phyloP scores from a whole-genome alignment of 2,888 invertebrate genomes.

The Aporophyla nigra region DNA sequence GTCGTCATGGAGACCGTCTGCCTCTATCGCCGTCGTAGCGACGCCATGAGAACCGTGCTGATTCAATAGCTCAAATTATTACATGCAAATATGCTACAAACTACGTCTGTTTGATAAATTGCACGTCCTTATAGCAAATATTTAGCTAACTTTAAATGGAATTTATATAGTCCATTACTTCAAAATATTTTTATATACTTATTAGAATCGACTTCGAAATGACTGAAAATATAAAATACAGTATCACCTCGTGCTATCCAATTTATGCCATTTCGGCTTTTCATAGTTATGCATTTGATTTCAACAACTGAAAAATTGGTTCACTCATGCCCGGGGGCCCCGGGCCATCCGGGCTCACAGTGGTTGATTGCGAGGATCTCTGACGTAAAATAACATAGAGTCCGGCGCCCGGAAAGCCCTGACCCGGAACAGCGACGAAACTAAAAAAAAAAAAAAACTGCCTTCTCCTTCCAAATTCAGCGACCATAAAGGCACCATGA shows the following conservation, averaged over 20 bases:
- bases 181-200: neutral
- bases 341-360: neutral
- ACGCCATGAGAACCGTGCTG: conserved; percentile 65
- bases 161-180: neutral
- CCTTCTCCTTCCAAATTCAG: neutral
- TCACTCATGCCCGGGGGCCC: neutral
- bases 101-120: conserved; percentile 9
- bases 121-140: neutral
- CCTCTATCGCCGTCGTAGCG: conserved; percentile 80
- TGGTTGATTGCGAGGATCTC: neutral
- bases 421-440: neutral
- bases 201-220: conserved; percentile 5
- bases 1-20: conserved; percentile 88
- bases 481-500: neutral
- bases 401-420: conserved; percentile 9
- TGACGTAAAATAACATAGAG: conserved; percentile 7
- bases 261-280: neutral
- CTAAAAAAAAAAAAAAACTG: conserved; percentile 10
- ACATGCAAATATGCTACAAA: conserved; percentile 31
- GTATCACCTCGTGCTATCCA: neutral
- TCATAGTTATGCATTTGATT: neutral
- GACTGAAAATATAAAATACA: neutral
- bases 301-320: conserved; percentile 1
- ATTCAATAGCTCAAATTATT: conserved; percentile 41
- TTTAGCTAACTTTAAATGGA: neutral